Percentiles rank a stretch among this genome's conserved stretches.
These are phyloP conservation scores for Scaptomyza graminum DNA, from an alignment of 1,140 invertebrate species.

Conservation along the genomic window DNA sequence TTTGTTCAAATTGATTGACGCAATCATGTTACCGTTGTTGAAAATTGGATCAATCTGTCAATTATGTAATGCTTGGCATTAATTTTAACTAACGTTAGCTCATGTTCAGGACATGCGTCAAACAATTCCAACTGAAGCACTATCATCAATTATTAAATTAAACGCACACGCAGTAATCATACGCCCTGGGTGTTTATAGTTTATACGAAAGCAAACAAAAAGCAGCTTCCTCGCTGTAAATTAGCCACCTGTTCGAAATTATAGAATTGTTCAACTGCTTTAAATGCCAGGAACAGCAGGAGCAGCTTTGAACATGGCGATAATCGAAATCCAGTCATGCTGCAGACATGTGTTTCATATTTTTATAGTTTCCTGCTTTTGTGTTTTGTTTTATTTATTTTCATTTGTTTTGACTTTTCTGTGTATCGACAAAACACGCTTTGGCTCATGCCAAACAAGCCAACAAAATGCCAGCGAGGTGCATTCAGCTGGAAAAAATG, in stretches of 20 bases:
- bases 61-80: background rate
- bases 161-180: slow-evolving; percentile 60
- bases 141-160: slow-evolving; percentile 34
- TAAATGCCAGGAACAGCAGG: slow-evolving; percentile 10
- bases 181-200: slow-evolving; percentile 50
- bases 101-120: slow-evolving; percentile 11
- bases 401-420: background rate
- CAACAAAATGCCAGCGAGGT: slow-evolving; percentile 4
- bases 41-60: slow-evolving; percentile 10
- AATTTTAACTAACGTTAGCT: slow-evolving; percentile 29
- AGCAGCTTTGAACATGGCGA: background rate
- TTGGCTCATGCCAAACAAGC: slow-evolving; percentile 11
- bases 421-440: slow-evolving; percentile 24
- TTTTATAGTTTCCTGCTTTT: slow-evolving; percentile 15
- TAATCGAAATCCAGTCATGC: slow-evolving; percentile 20
- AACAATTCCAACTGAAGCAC: background rate
- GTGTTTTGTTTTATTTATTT: slow-evolving; percentile 27
- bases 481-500: too few relatives aligned
- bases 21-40: slow-evolving; percentile 10
- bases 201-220: slow-evolving; percentile 24
- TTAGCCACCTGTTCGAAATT: background rate
- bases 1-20: slow-evolving; percentile 23
- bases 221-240: background rate
- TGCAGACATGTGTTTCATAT: slow-evolving; percentile 24
- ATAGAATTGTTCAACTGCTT: slow-evolving; percentile 13